Evolutionary conservation across 1,140 invertebrate species (phyloP), one percentile per base, ranked within the genome.

Genomic region (Drosophila malerkotliana): DNA sequence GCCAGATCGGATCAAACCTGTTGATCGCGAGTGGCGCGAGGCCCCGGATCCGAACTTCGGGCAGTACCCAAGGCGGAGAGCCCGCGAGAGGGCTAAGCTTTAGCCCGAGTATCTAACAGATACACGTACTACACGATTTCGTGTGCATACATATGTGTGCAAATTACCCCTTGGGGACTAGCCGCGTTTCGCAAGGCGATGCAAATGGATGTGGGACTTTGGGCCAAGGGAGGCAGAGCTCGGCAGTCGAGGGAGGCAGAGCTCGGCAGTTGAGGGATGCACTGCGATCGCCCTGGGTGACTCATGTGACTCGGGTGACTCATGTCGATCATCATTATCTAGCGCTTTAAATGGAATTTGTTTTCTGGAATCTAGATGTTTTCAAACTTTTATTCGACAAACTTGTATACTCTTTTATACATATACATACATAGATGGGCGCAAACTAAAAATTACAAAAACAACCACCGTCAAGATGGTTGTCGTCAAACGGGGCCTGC

Each of bases 1-100:
- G 66, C 58, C 73, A 71, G 59, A 73, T 67, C 63, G 47, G 63
- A 67, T 53, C 60, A 87, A 85, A 85, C 81, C 81, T 85, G 81
- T 87, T 87, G 75, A 82, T 79, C 78, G 66, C 21, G 30, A 34
- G 28, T 56, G 21, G 21, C 72, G 15, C 18, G 15, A 47, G 41
- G 41, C 41, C 41, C 41, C 41, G 41, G 14, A 44, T 44, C 61
- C 53, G 72, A 28, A 72, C 74, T 41, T 56, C 61, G 80, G 72
- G 80, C 52, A 72, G 32, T 68, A 62, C 80, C 81, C 77, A 68
- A 15, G 5, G n/a, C 41, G 6, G 41, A 44, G 15, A 44, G 41
- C 41, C 41, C 32, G 48, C 21, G 63, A 67, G 60, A 67, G 72
- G 54, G 34, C 76, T 52, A 21, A 52, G 63, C 59, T 34, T 52